Evolutionary conservation across 2,888 invertebrate species (phyloP), one percentile per base, ranked within the genome.

Genomic region (Ochropacha duplaris): DNA sequence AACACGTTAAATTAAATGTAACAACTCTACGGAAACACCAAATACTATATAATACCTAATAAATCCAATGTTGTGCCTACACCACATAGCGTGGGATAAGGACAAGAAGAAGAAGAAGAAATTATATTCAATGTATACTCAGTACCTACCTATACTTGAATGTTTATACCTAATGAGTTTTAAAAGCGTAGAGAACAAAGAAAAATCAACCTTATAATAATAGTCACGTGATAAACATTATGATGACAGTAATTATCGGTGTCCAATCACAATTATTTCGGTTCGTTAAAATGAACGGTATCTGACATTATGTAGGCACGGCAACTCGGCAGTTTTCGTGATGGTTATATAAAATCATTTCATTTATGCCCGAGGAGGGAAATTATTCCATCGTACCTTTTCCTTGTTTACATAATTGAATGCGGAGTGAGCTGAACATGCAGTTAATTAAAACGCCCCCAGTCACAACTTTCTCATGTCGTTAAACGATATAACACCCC

Each of bases 341-440:
- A 59, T 56, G 57, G 54, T 57, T 50, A 52, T 57, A 52, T 54
- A 34, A 57, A 55, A 54, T 59, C 59, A 64, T 63, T 66, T 62
- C 57, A 64, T 44, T 60, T 62, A 51, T 24, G 49, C 26, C 39
- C 24, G 51, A 59, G 51, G 60, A 63, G 16, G 50, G 11, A 63
- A 68, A 63, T 63, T 59, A 61, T 61, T 56, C 61, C 61, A 60
- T 60, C 60, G 60, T 57, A 57, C 62, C 56, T 61, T 62, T 62
- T 50, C 57, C 66, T 62, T 64, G 67, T 67, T 66, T 67, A 61
- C 66, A 68, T 68, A 72, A 68, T 68, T 68, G 65, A 67, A 69
- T 65, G 63, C 62, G 65, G 57, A 59, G 60, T 57, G 61, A 66
- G 62, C 60, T 61, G 60, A 58, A 58, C 58, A 61, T 64, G 64